A percentile compares a stretch with the other conserved stretches of the same genome.
Conservation (phyloP, 2,113 vertebrate genomes). For the Accipiter cooperii region DNA sequence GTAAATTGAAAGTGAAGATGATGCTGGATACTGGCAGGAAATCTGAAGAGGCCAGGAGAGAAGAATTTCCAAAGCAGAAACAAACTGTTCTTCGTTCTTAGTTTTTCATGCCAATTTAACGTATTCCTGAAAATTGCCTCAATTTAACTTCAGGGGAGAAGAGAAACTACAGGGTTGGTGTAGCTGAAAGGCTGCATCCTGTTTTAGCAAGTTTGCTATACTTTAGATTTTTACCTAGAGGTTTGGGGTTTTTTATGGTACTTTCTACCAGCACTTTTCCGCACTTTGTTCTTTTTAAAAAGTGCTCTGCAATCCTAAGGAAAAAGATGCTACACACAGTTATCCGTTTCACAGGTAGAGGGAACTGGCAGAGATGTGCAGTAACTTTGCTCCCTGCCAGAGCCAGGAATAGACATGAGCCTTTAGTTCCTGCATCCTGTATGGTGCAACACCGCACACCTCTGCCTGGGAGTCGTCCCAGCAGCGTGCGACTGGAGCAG, state of each 20-base stretch:
- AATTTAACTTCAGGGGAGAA: constrained; percentile 21
- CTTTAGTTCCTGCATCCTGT: background rate
- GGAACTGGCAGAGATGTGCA: background rate
- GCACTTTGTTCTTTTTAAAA: background rate
- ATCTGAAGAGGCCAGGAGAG: background rate
- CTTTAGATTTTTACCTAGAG: background rate
- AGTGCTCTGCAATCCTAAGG: background rate
- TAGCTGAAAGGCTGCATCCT: background rate
- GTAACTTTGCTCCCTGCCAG: background rate
- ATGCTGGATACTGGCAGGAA: background rate
- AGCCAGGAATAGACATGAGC: background rate
- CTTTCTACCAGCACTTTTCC: background rate
- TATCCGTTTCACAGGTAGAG: background rate
- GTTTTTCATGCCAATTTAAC: background rate
- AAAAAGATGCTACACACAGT: background rate
- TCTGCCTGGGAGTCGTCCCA: background rate
- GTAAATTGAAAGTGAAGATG: background rate
- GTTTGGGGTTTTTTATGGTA: background rate
- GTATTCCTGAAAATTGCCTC: constrained; percentile 20
- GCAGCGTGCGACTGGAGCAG: rapidly evolving
- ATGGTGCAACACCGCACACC: rapidly evolving
- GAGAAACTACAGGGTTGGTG: background rate
- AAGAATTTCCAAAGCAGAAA: constrained; percentile 16
- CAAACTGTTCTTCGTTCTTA: background rate
- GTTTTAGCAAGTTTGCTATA: background rate